These are phyloP conservation scores for Leptocoma aspasia DNA, from an alignment of 2,113 vertebrate genomes.

Conservation along the genomic window DNA sequence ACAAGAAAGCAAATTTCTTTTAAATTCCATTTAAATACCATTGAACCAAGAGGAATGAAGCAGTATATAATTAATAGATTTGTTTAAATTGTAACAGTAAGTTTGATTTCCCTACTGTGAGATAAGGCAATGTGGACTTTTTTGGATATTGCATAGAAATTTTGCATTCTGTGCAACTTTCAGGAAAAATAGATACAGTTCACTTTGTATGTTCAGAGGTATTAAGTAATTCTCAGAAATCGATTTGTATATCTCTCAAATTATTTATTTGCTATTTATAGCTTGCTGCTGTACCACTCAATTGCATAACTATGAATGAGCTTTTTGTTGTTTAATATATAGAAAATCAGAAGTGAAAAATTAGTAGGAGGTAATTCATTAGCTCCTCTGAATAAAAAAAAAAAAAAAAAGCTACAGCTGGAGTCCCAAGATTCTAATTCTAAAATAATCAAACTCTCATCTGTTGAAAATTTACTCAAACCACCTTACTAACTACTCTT, in stretches of 20 bases:
- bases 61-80: slow-evolving; percentile 33
- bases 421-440: not conserved
- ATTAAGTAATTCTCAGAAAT: not conserved
- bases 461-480: not conserved
- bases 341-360: not conserved
- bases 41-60: slow-evolving; percentile 46
- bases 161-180: not conserved
- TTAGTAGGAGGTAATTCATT: not conserved
- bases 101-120: slow-evolving; percentile 16
- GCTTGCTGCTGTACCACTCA: not conserved
- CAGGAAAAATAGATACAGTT: not conserved
- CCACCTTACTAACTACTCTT: not conserved
- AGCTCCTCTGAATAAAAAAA: not conserved
- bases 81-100: not conserved
- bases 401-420: not conserved
- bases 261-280: not conserved
- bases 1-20: not conserved
- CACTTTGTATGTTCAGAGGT: not conserved
- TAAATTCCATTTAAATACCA: slow-evolving; percentile 59
- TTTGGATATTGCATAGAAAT: not conserved
- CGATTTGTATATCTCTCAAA: not conserved
- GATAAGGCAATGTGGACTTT: not conserved
- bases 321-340: not conserved
- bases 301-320: not conserved
- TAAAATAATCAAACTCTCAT: not conserved